These are phyloP conservation scores for Hylaeus volcanicus DNA, from an alignment of 1,140 invertebrate genomes.

Conservation along the genomic window DNA sequence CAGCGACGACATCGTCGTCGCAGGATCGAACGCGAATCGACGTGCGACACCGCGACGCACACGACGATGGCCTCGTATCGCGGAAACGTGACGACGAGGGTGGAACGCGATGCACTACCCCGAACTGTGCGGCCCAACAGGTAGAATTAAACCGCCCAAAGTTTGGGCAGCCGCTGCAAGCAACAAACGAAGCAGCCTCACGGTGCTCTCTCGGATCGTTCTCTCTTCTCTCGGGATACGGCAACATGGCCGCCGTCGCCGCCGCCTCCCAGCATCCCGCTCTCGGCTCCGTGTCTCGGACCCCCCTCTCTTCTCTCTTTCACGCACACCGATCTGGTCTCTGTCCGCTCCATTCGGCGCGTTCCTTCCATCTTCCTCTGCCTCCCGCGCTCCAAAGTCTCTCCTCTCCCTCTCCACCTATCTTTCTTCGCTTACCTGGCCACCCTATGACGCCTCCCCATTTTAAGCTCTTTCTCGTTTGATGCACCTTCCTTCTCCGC, in stretches of 20 bases:
- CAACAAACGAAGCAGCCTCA: slow-evolving; percentile 76
- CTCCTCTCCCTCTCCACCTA: slow-evolving; percentile 32
- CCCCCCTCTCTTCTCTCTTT: slow-evolving; percentile 64
- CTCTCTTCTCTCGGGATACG: slow-evolving; percentile 78
- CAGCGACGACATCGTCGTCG: background rate
- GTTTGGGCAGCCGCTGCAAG: slow-evolving; percentile 72
- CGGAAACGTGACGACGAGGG: slow-evolving; percentile 11
- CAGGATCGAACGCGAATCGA: background rate
- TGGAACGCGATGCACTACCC: slow-evolving; percentile 46
- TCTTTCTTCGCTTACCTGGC: slow-evolving; percentile 32
- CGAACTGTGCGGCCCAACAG: slow-evolving; percentile 48
- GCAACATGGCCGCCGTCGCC: slow-evolving; percentile 78
- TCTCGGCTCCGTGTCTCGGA: slow-evolving; percentile 59
- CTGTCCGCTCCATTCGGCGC: slow-evolving; percentile 39
- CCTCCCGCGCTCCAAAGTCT: slow-evolving; percentile 45
- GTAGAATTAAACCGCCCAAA: slow-evolving; percentile 66
- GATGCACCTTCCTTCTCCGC: slow-evolving; percentile 25
- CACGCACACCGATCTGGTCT: slow-evolving; percentile 39
- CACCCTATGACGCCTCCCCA: slow-evolving; percentile 46
- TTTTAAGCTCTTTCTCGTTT: slow-evolving; percentile 36
- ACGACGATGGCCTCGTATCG: background rate
- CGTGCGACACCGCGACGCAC: slow-evolving; percentile 7
- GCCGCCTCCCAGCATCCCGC: slow-evolving; percentile 77
- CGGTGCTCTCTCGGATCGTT: slow-evolving; percentile 77
- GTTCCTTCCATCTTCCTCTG: slow-evolving; percentile 29